phyloP scores from a whole-genome alignment of 2,113 vertebrate species.

The Periophthalmodon schlosseri region DNA sequence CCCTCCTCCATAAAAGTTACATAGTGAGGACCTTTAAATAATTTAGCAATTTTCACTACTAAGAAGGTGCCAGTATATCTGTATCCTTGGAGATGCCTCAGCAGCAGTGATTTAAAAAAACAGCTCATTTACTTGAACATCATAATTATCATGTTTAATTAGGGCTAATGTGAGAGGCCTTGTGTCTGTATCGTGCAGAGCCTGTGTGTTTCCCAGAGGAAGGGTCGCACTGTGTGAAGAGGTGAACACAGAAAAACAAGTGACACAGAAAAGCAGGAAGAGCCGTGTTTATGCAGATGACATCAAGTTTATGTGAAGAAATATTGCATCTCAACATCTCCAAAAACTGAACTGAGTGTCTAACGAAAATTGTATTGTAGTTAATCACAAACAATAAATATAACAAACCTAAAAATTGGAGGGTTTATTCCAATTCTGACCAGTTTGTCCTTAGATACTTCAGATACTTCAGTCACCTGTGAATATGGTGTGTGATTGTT shows the following conservation, averaged over 20 bases:
- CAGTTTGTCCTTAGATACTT: no score
- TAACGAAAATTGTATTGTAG: no score
- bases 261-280: constrained; percentile 61
- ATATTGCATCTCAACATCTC: not conserved
- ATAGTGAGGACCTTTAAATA: no score
- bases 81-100: not conserved
- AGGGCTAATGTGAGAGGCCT: not conserved
- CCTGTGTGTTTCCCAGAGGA: not conserved
- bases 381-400: not conserved
- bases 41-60: not conserved
- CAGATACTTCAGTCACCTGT: no score
- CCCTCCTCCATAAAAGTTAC: no score
- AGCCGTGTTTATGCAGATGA: constrained; percentile 35
- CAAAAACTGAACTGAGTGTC: not conserved
- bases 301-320: constrained; percentile 8
- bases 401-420: no score
- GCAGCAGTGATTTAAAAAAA: not conserved
- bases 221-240: not conserved
- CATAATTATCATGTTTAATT: not conserved
- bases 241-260: constrained; percentile 6
- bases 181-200: not conserved
- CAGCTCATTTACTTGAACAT: not conserved
- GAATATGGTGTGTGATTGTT: no score
- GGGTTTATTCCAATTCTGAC: no score
- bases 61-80: not conserved